Conservation (phyloP, 2,797 vertebrate genomes). For the Botia kubotai region DNA sequence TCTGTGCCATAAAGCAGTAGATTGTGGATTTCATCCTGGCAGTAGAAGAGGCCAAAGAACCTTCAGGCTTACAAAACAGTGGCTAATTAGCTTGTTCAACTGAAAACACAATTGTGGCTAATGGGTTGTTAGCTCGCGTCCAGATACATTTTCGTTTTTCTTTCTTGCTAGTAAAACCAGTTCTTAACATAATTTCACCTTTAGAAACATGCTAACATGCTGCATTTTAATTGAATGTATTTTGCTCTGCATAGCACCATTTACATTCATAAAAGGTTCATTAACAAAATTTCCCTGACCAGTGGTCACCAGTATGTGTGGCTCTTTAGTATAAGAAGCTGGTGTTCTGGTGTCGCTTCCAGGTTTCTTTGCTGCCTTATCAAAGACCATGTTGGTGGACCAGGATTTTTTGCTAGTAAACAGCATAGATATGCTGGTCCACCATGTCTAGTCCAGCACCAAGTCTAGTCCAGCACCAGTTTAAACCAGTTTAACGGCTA, state of each 20-base stretch:
- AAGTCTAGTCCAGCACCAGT: no score
- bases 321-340: no score
- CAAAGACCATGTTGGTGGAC: no score
- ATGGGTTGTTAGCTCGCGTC: constrained; percentile 47
- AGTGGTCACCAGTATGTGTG: no score
- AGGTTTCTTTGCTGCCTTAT: no score
- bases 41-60: constrained; percentile 40
- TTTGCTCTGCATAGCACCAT: not conserved
- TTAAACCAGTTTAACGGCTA: no score
- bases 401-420: no score
- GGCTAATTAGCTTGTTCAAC: constrained; percentile 53
- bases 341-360: no score
- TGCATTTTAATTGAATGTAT: constrained; percentile 5
- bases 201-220: constrained; percentile 18
- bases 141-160: constrained; percentile 49
- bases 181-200: constrained; percentile 53
- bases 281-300: no score
- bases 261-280: not conserved
- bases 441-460: no score
- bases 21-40: constrained; percentile 39
- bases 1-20: constrained; percentile 48
- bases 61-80: constrained; percentile 50
- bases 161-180: constrained; percentile 47
- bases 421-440: no score
- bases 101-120: constrained; percentile 55